A percentile compares a stretch with the other conserved stretches of the same genome.
Conservation (phyloP, 2,888 invertebrate genomes). For the Perizoma affinitatum region DNA sequence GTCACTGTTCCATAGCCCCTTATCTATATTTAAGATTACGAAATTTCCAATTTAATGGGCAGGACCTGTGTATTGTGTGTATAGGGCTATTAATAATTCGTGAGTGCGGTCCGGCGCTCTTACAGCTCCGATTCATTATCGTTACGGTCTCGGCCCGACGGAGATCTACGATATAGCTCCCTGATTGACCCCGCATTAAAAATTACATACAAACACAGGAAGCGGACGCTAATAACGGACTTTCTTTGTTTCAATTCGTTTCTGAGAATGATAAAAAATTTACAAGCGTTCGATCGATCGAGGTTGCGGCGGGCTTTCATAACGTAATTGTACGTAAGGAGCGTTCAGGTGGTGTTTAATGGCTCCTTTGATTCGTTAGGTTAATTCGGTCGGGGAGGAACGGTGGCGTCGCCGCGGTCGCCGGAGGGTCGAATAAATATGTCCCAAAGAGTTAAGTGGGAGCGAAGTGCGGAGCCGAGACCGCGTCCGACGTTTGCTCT, state of each 20-base stretch:
- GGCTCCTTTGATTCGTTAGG: constrained; percentile 78
- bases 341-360: constrained; percentile 65
- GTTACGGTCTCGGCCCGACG: constrained; percentile 76
- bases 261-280: constrained; percentile 73
- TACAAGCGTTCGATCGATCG: constrained; percentile 68
- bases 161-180: constrained; percentile 81
- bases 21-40: constrained; percentile 44
- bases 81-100: constrained; percentile 82
- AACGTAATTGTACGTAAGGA: constrained; percentile 67
- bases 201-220: constrained; percentile 80
- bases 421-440: constrained; percentile 84
- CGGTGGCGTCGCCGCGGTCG: constrained; percentile 70
- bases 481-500: constrained; percentile 84
- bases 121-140: constrained; percentile 80
- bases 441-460: constrained; percentile 84
- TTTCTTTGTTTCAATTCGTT: constrained; percentile 76
- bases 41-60: constrained; percentile 55
- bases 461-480: constrained; percentile 79
- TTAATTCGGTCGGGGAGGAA: constrained; percentile 74
- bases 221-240: constrained; percentile 65
- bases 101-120: constrained; percentile 81
- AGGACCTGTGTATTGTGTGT: constrained; percentile 53
- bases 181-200: constrained; percentile 85
- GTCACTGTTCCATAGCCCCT: constrained; percentile 23
- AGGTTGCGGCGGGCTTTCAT: constrained; percentile 66